phyloP scores from a whole-genome alignment of 1,140 invertebrate genomes.

The Drosophila ambigua region DNA sequence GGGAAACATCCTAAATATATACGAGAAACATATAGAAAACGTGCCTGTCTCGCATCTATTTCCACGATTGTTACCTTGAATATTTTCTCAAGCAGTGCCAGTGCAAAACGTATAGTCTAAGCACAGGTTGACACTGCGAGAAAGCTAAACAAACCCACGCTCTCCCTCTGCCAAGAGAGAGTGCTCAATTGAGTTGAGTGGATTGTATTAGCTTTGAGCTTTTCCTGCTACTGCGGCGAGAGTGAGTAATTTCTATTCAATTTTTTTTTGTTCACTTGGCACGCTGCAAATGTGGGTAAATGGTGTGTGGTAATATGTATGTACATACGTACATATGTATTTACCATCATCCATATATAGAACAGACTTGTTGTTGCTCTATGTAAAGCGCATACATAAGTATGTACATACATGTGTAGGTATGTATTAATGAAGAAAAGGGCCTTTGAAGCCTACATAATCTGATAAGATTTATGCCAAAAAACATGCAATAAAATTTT shows the following conservation, averaged over 20 bases:
- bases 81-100: neutral
- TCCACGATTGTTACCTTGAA: too few relatives aligned
- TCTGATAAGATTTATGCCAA: too few relatives aligned
- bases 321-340: conserved; percentile 30
- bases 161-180: conserved; percentile 23
- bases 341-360: conserved; percentile 38
- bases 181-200: conserved; percentile 54
- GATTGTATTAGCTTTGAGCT: conserved; percentile 57
- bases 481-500: neutral
- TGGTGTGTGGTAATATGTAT: conserved; percentile 36
- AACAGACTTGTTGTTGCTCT: conserved; percentile 71
- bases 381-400: too few relatives aligned
- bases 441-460: neutral
- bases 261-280: conserved; percentile 50
- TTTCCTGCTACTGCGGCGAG: conserved; percentile 37
- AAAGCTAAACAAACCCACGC: conserved; percentile 33
- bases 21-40: too few relatives aligned
- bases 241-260: conserved; percentile 53
- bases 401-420: too few relatives aligned
- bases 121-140: neutral
- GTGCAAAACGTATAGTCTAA: too few relatives aligned
- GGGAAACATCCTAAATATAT: too few relatives aligned
- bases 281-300: conserved; percentile 73
- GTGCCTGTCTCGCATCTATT: too few relatives aligned
- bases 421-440: neutral